Conservation (phyloP, 2,797 vertebrate species). For the Rhinatrema bivittatum region DNA sequence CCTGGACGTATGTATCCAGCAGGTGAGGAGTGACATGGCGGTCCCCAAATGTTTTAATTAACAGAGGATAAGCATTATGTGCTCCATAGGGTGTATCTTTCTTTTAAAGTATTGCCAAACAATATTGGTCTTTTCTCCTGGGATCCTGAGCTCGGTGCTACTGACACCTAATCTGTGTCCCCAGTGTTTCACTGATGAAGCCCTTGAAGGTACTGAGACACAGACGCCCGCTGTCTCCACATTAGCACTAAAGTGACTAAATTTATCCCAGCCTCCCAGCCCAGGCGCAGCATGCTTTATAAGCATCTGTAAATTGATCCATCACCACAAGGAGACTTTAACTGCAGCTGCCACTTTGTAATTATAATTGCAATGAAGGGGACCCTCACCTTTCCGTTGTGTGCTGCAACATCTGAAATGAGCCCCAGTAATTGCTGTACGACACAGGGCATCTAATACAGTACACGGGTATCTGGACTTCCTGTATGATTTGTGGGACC, state of each 20-base stretch:
- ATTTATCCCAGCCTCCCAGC: neutral
- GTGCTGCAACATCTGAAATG: neutral
- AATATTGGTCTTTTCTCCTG: no score
- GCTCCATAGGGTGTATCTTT: no score
- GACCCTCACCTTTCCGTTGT: neutral
- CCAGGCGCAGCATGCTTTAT: neutral
- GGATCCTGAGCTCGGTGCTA: no score
- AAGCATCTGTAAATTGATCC: neutral
- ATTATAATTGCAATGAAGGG: neutral
- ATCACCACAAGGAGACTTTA: neutral
- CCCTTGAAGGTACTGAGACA: no score
- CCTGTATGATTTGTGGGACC: neutral
- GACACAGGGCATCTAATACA: neutral
- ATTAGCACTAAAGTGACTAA: neutral
- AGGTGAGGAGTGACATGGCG: no score
- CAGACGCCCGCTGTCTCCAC: no score
- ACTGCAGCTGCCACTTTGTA: neutral
- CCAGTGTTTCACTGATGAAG: no score
- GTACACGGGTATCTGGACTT: neutral
- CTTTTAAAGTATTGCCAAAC: no score
- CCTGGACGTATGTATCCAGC: no score
- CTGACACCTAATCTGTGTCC: no score
- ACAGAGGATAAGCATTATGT: no score
- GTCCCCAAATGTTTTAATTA: no score
- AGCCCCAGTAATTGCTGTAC: neutral